Evolutionary conservation across 2,888 invertebrate genomes (phyloP).

Genomic region (Sthenelais limicola): DNA sequence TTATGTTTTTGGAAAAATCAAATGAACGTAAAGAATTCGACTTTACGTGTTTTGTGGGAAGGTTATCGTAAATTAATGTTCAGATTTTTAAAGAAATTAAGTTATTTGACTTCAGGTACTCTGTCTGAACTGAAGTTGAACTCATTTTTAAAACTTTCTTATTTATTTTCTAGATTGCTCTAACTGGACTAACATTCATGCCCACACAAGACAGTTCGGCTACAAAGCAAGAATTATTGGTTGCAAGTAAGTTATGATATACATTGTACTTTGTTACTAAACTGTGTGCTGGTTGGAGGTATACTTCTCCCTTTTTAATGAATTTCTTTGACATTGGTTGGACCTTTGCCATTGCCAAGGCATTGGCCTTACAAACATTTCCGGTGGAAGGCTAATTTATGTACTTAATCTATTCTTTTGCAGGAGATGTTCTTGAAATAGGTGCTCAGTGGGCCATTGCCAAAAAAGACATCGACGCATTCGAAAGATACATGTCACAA

Average conservation of each 20-base stretch:
- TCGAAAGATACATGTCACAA: slow-evolving; percentile 97
- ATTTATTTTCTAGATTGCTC: slow-evolving; percentile 79
- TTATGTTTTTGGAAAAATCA: too few relatives aligned
- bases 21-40: too few relatives aligned
- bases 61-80: too few relatives aligned
- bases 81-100: too few relatives aligned
- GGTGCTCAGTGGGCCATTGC: slow-evolving; percentile 97
- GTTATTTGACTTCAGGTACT: too few relatives aligned
- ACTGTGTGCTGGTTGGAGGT: neutral
- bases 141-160: too few relatives aligned
- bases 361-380: neutral
- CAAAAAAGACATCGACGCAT: slow-evolving; percentile 91
- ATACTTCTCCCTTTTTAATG: neutral
- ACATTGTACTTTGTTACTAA: neutral
- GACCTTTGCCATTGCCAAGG: too few relatives aligned
- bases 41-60: too few relatives aligned
- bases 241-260: slow-evolving; percentile 85
- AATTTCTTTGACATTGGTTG: neutral
- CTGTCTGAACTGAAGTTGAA: too few relatives aligned
- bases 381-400: neutral
- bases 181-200: slow-evolving; percentile 87
- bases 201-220: slow-evolving; percentile 85
- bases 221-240: slow-evolving; percentile 81
- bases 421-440: slow-evolving; percentile 91
- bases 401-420: slow-evolving; percentile 53